Evolutionary conservation across 2,888 invertebrate species (phyloP), one percentile per base, ranked within the genome.

Genomic region (Eurois occulta): DNA sequence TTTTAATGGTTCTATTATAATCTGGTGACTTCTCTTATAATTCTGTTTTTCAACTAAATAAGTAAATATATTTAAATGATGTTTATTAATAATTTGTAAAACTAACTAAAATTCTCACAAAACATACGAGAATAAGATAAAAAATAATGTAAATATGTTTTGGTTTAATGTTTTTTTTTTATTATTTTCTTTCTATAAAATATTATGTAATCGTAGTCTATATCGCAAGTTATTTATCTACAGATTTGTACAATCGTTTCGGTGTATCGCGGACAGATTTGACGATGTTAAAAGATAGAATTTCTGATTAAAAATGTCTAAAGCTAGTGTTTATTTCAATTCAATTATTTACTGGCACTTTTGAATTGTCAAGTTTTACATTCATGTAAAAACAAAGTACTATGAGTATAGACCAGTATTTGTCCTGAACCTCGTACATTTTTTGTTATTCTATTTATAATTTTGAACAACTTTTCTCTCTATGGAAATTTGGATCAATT

Each of bases 61-160:
- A 10, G 8, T 68, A 46, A 16, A 18, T 18, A 60, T 32, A 24
- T 68, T 68, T 35, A 7, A 13, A 46, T 21, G 11, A 32, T 67
- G 10, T 48, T 68, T 46, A 13, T 16, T 16, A 46, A 28, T 43
- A 10, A 24, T n/a, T 35, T 21, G 13, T 21, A 41, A 32, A 32
- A 43, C 35, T 24, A 41, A 10, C 21, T 35, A 38, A 58, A 64
- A 43, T 80, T 81, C 84, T 75, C 86, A 86, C 87, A 87, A 87
- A 89, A 83, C 84, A 81, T 87, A 81, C 82, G 75, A 87, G 72
- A 10, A 5, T 46, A 55, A 52, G 48, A 52, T 41, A 73, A 76
- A 75, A 65, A 81, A 83, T 66, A 75, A 65, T 88, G 89, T 88
- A 89, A 81, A 89, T 88, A 88, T 28, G 77, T 84, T 89, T 87